phyloP scores from a whole-genome alignment of 2,797 vertebrate genomes.

The Mus minutoides region DNA sequence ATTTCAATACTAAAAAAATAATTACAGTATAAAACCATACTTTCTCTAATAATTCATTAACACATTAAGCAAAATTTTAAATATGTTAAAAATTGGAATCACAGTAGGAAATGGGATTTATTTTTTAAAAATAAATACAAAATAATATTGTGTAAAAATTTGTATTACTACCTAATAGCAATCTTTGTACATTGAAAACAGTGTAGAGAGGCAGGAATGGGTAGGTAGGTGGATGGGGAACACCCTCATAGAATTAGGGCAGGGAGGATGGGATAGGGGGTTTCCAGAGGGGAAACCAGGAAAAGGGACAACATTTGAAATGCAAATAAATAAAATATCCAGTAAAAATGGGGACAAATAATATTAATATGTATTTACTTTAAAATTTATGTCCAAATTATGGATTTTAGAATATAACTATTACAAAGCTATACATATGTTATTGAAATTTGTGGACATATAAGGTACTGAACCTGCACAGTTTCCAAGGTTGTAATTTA shows the following conservation, averaged over 20 bases:
- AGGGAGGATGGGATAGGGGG: too few relatives aligned
- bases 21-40: background rate
- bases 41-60: background rate
- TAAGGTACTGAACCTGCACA: background rate
- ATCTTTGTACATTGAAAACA: background rate
- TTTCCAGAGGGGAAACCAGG: too few relatives aligned
- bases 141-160: background rate
- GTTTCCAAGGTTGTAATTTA: background rate
- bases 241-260: too few relatives aligned
- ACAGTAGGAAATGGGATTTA: background rate
- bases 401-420: background rate
- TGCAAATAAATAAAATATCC: too few relatives aligned
- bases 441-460: background rate
- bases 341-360: background rate
- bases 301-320: too few relatives aligned
- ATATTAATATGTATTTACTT: background rate
- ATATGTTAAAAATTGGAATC: constrained; percentile 3
- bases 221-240: too few relatives aligned
- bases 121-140: background rate
- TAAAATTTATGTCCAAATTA: background rate
- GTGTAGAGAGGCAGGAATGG: too few relatives aligned
- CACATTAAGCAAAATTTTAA: background rate
- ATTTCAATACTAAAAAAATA: too few relatives aligned
- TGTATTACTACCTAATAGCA: background rate
- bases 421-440: background rate